These are phyloP conservation scores for Catostomus latipinnis DNA, from an alignment of 2,797 vertebrate species.

Conservation along the genomic window DNA sequence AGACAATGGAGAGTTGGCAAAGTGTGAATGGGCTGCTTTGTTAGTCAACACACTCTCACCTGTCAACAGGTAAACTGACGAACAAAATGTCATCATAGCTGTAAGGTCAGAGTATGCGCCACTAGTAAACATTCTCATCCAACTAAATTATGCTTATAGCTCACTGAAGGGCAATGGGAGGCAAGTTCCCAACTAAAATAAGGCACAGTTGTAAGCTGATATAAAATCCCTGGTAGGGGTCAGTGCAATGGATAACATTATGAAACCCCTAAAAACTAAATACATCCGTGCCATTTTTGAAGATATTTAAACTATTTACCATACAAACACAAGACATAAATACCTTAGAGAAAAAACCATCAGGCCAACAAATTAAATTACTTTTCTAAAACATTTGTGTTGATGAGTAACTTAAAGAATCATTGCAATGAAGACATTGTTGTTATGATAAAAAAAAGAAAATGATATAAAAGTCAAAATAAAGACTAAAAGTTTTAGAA, in stretches of 20 bases:
- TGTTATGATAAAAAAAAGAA: background rate
- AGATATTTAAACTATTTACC: background rate
- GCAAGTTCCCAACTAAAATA: constrained; percentile 65
- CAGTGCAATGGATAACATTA: background rate
- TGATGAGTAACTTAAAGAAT: background rate
- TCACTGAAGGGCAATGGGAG: constrained; percentile 32
- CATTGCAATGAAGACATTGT: background rate
- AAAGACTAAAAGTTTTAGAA: background rate
- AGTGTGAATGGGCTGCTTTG: background rate
- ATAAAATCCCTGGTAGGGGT: constrained; percentile 60
- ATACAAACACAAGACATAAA: background rate
- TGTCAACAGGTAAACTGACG: constrained; percentile 21
- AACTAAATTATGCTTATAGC: constrained; percentile 20
- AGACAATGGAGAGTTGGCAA: background rate
- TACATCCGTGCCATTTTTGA: background rate
- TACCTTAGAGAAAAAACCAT: background rate
- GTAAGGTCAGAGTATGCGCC: constrained; percentile 17
- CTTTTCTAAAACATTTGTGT: background rate
- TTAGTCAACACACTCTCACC: background rate
- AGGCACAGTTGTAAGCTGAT: constrained; percentile 57
- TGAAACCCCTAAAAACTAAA: background rate
- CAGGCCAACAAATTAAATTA: background rate
- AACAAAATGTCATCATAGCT: background rate
- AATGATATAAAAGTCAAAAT: background rate
- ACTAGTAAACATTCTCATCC: constrained; percentile 57